phyloP scores from a whole-genome alignment of 2,113 vertebrate species.

The Rhinoptilus africanus region DNA sequence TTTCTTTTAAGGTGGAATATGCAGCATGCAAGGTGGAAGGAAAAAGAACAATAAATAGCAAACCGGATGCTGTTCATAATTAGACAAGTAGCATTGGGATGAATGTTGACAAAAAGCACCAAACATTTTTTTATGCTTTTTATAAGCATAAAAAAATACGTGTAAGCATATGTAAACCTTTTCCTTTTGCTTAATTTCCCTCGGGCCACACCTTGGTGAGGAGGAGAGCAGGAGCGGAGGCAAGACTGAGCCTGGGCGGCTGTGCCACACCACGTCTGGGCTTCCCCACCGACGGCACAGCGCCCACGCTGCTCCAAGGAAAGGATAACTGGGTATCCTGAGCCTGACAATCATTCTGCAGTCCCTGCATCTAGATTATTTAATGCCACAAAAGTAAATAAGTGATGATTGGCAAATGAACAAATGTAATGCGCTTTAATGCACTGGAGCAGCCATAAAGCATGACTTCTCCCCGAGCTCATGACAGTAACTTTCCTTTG shows the following conservation, averaged over 20 bases:
- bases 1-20: not conserved
- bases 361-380: not conserved
- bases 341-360: not conserved
- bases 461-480: not conserved
- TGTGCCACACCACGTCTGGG: not conserved
- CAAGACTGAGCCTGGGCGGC: not conserved
- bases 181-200: not conserved
- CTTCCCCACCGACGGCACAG: fast-evolving
- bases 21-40: not conserved
- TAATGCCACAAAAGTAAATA: not conserved
- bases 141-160: not conserved
- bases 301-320: not conserved
- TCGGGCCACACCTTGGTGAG: not conserved
- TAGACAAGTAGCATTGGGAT: not conserved
- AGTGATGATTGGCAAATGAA: not conserved
- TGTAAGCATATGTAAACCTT: not conserved
- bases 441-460: not conserved
- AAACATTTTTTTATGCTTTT: not conserved
- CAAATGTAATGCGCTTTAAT: not conserved
- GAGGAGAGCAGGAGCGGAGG: not conserved
- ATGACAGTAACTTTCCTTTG: not conserved
- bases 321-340: fast-evolving
- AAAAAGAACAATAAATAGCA: not conserved
- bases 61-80: not conserved
- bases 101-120: not conserved